phyloP scores from a whole-genome alignment of 2,113 vertebrate genomes.

The Pantherophis guttatus region DNA sequence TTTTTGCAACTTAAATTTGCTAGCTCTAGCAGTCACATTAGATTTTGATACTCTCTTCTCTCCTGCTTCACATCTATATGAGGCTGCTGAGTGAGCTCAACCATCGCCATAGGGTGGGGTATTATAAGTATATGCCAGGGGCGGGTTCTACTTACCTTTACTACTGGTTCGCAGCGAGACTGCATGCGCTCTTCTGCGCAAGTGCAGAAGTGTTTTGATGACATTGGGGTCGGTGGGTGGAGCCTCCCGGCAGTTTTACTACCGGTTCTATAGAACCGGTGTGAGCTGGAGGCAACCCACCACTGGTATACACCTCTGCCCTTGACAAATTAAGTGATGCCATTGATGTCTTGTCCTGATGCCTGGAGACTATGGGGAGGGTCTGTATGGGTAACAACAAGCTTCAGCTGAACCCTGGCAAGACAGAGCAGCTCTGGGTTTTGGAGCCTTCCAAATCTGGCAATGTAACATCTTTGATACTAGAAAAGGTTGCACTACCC shows the following conservation, averaged over 20 bases:
- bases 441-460: not conserved
- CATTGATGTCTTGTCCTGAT: not conserved
- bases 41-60: not conserved
- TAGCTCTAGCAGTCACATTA: not conserved
- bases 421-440: not conserved
- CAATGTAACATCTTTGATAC: not conserved
- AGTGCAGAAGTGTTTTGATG: no score
- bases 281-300: no score
- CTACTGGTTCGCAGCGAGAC: no score
- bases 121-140: not conserved
- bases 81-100: not conserved
- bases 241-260: no score
- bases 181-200: no score
- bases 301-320: not conserved
- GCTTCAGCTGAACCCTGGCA: not conserved
- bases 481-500: not conserved
- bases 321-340: not conserved
- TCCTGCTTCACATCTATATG: not conserved
- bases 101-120: not conserved
- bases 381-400: not conserved
- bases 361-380: not conserved
- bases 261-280: no score
- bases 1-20: not conserved
- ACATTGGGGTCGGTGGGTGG: no score
- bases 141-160: no score